Base-by-base conservation (phyloP, 1,140 invertebrate species). In the Drosophila bocki region DNA sequence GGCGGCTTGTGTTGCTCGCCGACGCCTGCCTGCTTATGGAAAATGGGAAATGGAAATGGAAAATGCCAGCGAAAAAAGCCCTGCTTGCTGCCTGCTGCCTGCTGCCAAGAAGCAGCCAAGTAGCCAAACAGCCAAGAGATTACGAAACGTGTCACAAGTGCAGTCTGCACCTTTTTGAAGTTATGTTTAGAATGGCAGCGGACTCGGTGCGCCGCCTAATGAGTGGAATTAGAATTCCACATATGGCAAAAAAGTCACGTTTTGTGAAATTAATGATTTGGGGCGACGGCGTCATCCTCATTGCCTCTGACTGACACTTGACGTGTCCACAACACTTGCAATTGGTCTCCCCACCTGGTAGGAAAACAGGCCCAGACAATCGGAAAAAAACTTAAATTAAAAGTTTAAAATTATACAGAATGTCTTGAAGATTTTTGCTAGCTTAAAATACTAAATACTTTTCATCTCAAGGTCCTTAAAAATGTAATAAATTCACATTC, bases 181-280 rank as follows among this genome's bases (percentile, higher is more conserved):
- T 87, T 87, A 87, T 87, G 84, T 84, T 88, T 87, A 87, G 84
- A 84, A 88, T 63, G 76, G 78, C 80, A 82, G 60, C 60, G 67
- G 72, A 63, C 70, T 71, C 79, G 60, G 59, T 71, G 74, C 58
- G 54, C 78, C 72, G 63, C 72, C 84, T 87, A 87, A 87, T 87
- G 84, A 87, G 84, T 88, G 84, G 72, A 87, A 87, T 87, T 87
- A 87, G 84, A 81, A 87, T 87, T 87, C 65, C 83, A 87, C 86
- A 88, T 88, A 87, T 88, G 84, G 84, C 84, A 87, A 87, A 87
- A 87, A 87, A 87, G 84, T 87, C 84, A 87, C 84, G 84, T 87
- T 87, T 87, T 84, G 64, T 88, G 61, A 75, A 84, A 88, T 88
- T 87, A 87, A 87, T 88, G 84, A 87, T 87, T 87, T 87, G 84